Evolutionary conservation across 2,113 vertebrate species (phyloP).

Genomic region (Lasiurus borealis): DNA sequence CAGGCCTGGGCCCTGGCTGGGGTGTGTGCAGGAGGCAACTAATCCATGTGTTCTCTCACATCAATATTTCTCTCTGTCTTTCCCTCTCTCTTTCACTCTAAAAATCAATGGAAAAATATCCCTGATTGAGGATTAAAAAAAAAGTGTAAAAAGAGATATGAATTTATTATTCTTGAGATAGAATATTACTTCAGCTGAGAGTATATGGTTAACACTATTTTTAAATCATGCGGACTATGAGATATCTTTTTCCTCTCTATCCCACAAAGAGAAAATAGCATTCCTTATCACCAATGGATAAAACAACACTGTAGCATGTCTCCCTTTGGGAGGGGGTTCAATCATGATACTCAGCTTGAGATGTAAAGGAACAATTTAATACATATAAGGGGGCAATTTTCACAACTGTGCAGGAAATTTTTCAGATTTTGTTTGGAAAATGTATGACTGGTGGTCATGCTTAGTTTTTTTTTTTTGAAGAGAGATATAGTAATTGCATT

Average conservation of each 20-base stretch:
- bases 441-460: background rate
- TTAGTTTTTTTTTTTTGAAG: conserved; percentile 37
- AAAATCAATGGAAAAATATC: too few relatives aligned
- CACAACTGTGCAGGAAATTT: conserved; percentile 10
- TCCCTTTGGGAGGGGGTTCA: background rate
- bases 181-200: conserved; percentile 22
- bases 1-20: too few relatives aligned
- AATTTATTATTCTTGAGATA: conserved; percentile 16
- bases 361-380: conserved; percentile 29
- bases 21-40: too few relatives aligned
- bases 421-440: background rate
- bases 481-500: background rate
- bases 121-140: too few relatives aligned
- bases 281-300: background rate
- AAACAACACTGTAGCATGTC: background rate
- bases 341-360: conserved; percentile 7
- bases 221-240: background rate
- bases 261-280: conserved; percentile 29
- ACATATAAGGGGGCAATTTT: conserved; percentile 24
- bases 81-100: too few relatives aligned
- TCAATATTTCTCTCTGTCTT: too few relatives aligned
- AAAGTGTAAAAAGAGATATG: background rate
- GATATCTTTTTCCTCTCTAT: background rate
- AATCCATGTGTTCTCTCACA: too few relatives aligned
- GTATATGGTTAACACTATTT: background rate